phyloP scores from a whole-genome alignment of 2,888 invertebrate genomes.

The Cataglyphis cursor region DNA sequence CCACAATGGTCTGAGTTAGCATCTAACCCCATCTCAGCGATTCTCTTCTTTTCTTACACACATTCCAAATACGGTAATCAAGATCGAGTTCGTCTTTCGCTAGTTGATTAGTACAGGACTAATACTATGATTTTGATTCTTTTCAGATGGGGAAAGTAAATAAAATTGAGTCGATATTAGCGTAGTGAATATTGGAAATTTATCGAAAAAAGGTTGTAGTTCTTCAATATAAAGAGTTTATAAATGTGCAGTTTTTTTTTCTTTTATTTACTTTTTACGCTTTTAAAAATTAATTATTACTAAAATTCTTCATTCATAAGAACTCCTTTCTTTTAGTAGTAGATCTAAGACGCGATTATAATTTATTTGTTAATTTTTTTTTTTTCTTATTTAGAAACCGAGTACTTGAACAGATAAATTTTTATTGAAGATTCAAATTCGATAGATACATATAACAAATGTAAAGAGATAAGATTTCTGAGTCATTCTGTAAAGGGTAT shows the following conservation, averaged over 20 bases:
- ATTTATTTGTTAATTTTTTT: not conserved
- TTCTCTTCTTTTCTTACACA: not conserved
- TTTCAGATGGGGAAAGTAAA: not conserved
- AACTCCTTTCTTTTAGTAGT: too few relatives aligned
- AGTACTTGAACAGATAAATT: not conserved
- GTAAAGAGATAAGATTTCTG: constrained; percentile 9
- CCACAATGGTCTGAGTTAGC: constrained; percentile 60
- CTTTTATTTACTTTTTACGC: not conserved
- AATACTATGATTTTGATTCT: not conserved
- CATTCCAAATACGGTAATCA: not conserved
- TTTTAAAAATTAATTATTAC: not conserved
- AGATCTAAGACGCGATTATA: not conserved
- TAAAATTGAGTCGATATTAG: not conserved
- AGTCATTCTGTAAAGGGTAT: not conserved
- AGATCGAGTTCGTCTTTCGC: not conserved
- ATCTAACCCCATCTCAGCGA: constrained; percentile 26
- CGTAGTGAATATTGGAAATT: not conserved
- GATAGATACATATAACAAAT: not conserved
- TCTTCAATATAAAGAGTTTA: not conserved
- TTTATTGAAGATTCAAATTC: not conserved
- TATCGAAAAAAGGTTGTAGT: not conserved
- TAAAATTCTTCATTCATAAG: not conserved
- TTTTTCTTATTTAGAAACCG: not conserved
- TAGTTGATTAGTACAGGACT: not conserved
- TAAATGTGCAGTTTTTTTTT: too few relatives aligned